Evolutionary conservation across 2,113 vertebrate species (phyloP), one percentile per base, ranked within the genome.

Genomic region (Hiodon alosoides): DNA sequence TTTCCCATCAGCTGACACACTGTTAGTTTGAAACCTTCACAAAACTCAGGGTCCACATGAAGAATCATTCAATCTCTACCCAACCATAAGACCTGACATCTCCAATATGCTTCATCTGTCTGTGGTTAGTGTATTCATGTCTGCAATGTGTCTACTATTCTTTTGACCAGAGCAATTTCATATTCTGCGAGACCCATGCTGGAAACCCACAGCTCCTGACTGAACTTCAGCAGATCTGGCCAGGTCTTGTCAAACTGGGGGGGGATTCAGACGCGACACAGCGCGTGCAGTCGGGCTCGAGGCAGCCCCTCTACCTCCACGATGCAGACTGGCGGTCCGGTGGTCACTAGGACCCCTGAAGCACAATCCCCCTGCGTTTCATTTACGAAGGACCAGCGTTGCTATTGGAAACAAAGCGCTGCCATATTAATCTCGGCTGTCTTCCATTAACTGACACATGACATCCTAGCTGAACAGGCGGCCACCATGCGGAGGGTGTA

Each of bases 91-190:
- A 5, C 31, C 31, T 55, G 68, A n/a, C 10, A 70, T 55, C 14
- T 55, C 16, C 5, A 14, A 85, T 80, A 80, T 80, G 55, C 77
- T 73, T 74, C 81, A 82, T 88, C 72, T 87, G 82, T 81, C 78
- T 83, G 73, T 85, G 82, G 77, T 82, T 80, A 52, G 7, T 7
- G 76, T 83, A 84, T 88, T 88, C 84, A 81, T 85, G 83, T 86
- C 73, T 83, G 11, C 17, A 14, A 71, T 47, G 5, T 11, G 55
- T 55, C 13, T 5, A n/a, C 13, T 6, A 16, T 48, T 48, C 55
- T 10, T 13, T 7, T 14, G 3, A 13, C 48, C 16, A 13, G 48
- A 7, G 48, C 13, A 51, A 46, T 48, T 51, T 57, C 5, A 11
- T 59, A 11, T 59, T 5, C 9, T 4, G 58, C 58, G 0, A 14